Evolutionary conservation across 2,888 invertebrate genomes (phyloP), one percentile per base, ranked within the genome.

Genomic region (Chrysolina americana): DNA sequence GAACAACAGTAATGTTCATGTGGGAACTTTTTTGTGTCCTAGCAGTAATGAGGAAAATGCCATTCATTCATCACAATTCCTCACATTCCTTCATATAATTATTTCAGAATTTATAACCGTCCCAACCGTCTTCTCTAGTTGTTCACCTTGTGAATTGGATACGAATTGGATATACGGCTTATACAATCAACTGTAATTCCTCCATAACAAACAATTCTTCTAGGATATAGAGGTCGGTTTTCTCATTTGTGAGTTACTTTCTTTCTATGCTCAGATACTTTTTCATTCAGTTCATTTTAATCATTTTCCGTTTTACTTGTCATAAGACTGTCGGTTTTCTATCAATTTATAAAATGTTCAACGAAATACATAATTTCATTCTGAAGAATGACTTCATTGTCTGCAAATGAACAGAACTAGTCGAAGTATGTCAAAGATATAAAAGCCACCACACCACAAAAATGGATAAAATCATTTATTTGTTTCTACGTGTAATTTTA

Each of bases 141-240:
- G 70, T 70, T 70, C 41, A 70, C 70, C 70, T 70, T 70, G 70
- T 70, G 64, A 23, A 44, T n/a, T 10, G 36, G 48, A 59, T 8
- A 19, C 53, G 36, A 66, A 48, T 66, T 28, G n/a, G 59, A 50
- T 13, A 66, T n/a, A 21, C 53, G 17, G 23, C 19, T 53, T 53
- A 21, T 53, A 53, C 65, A 23, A 53, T 53, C 19, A 68, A 68
- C 41, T 41, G 21, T 53, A 53, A 53, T 68, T 68, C 21, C 17
- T 41, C 19, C 28, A 5, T 19, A 36, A 28, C 36, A 5, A 65
- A 41, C n/a, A 8, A 59, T 36, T 59, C 28, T 59, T 59, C 59
- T 28, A 59, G 28, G 36, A 5, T 28, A 17, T 15, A 9, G 11
- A 15, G n/a, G 9, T 23, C 28, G 17, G 15, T 28, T 28, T 1